phyloP scores from a whole-genome alignment of 1,140 invertebrate genomes.

The Trichonephila clavata region DNA sequence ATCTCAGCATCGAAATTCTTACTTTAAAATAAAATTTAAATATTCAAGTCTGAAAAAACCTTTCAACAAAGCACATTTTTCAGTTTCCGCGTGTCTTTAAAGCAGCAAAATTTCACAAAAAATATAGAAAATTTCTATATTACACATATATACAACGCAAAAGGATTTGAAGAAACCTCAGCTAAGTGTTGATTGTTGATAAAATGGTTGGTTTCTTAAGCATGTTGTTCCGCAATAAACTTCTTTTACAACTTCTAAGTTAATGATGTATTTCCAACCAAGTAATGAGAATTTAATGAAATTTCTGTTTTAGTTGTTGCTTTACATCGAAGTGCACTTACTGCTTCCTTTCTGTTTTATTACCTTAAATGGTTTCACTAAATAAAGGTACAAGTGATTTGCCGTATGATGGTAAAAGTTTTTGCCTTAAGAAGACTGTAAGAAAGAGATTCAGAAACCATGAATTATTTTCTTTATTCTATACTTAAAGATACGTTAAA shows the following conservation, averaged over 20 bases:
- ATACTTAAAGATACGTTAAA: too few species aligned
- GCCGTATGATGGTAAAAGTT: not conserved
- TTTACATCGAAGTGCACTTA: slow-evolving; percentile 26
- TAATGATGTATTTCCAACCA: slow-evolving; percentile 29
- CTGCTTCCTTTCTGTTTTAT: not conserved
- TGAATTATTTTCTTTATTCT: not conserved
- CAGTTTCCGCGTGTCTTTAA: too few species aligned
- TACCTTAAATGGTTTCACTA: not conserved
- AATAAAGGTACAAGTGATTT: slow-evolving; percentile 2
- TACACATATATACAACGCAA: not conserved
- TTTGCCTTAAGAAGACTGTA: not conserved
- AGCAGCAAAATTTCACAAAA: too few species aligned
- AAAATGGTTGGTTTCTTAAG: not conserved
- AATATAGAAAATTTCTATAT: not conserved
- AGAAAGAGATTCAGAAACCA: not conserved
- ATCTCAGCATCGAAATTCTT: too few species aligned
- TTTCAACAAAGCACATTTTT: too few species aligned
- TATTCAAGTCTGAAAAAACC: too few species aligned
- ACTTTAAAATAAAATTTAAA: too few species aligned
- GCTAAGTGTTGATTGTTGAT: not conserved
- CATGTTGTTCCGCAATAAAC: not conserved
- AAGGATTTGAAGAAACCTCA: not conserved
- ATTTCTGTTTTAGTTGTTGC: slow-evolving; percentile 11
- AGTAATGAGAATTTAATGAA: slow-evolving; percentile 45
- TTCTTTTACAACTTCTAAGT: slow-evolving; percentile 7